A percentile compares a stretch with the other conserved stretches of the same genome.
These are phyloP conservation scores for Neostethus bicornis DNA, from an alignment of 2,797 vertebrate species.

Conservation along the genomic window DNA sequence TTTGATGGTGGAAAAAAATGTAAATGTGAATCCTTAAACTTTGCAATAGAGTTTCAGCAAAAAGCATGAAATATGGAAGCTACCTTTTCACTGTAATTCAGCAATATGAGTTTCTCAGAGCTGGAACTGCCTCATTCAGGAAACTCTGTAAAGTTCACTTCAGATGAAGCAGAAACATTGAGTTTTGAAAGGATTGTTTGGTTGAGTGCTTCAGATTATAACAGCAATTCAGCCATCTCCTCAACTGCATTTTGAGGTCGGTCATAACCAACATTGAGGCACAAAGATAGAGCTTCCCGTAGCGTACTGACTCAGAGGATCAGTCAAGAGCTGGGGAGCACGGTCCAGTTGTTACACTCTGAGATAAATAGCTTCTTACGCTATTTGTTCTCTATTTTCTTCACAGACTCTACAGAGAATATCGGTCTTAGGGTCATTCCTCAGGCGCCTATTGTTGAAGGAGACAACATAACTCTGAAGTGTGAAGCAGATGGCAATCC, in stretches of 20 bases:
- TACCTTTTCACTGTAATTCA: slow-evolving; percentile 29
- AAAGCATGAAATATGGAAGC: slow-evolving; percentile 48
- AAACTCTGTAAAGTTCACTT: slow-evolving; percentile 45
- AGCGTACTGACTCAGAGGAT: slow-evolving; percentile 22
- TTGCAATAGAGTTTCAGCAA: slow-evolving; percentile 21
- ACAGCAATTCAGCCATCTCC: slow-evolving; percentile 46
- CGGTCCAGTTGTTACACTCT: slow-evolving; percentile 15
- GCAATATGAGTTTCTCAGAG: slow-evolving; percentile 37
- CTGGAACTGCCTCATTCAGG: slow-evolving; percentile 37
- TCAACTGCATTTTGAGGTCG: slow-evolving; percentile 45
- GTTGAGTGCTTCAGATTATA: slow-evolving; percentile 55
- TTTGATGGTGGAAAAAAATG: slow-evolving; percentile 28
- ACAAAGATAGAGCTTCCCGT: slow-evolving; percentile 45
- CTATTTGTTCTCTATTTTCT: slow-evolving; percentile 37
- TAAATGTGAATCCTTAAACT: slow-evolving; percentile 20
- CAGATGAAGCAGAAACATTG: slow-evolving; percentile 48
- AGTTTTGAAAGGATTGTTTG: slow-evolving; percentile 62
- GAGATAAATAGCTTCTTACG: slow-evolving; percentile 6
- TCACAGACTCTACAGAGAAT: slow-evolving; percentile 92
- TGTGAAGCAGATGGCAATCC: slow-evolving; percentile 96
- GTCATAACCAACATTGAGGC: slow-evolving; percentile 36
- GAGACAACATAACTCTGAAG: slow-evolving; percentile 90
- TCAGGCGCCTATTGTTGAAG: slow-evolving; percentile 85
- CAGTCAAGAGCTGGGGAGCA: slow-evolving; percentile 20
- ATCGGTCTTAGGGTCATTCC: slow-evolving; percentile 84